Conservation (phyloP, 2,797 vertebrate species). For the Triplophysa bombifrons region DNA sequence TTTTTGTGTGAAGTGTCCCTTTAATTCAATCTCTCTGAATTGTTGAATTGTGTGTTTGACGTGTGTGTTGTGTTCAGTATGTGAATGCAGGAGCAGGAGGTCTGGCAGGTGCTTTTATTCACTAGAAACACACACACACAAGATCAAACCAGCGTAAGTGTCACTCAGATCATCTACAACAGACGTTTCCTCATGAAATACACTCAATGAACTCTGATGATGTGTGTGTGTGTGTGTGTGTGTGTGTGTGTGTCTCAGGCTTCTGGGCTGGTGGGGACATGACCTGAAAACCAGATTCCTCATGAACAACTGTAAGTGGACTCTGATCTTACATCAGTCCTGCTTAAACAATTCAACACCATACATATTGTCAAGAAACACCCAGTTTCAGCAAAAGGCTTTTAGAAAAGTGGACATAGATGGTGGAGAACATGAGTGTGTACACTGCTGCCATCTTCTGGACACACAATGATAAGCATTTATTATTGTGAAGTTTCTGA, state of each 20-base stretch:
- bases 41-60: too few relatives aligned
- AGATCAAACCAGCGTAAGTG: slow-evolving; percentile 86
- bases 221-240: slow-evolving; percentile 26
- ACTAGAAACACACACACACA: slow-evolving; percentile 81
- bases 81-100: too few relatives aligned
- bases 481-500: too few relatives aligned
- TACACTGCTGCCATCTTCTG: too few relatives aligned
- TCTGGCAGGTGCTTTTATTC: slow-evolving; percentile 77
- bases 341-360: too few relatives aligned
- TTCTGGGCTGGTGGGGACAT: slow-evolving; percentile 94
- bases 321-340: not conserved
- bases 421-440: too few relatives aligned
- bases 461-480: too few relatives aligned
- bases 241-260: slow-evolving; percentile 68
- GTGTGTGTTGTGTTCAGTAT: too few relatives aligned
- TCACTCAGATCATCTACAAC: not conserved
- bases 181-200: not conserved
- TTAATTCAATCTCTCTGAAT: too few relatives aligned
- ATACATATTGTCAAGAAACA: not conserved
- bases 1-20: too few relatives aligned
- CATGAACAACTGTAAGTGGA: slow-evolving; percentile 86
- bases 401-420: too few relatives aligned
- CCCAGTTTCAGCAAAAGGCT: too few relatives aligned
- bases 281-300: slow-evolving; percentile 85
- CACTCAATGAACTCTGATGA: not conserved